Conservation (phyloP, 1,140 invertebrate species). For the Saccostrea cuccullata region DNA sequence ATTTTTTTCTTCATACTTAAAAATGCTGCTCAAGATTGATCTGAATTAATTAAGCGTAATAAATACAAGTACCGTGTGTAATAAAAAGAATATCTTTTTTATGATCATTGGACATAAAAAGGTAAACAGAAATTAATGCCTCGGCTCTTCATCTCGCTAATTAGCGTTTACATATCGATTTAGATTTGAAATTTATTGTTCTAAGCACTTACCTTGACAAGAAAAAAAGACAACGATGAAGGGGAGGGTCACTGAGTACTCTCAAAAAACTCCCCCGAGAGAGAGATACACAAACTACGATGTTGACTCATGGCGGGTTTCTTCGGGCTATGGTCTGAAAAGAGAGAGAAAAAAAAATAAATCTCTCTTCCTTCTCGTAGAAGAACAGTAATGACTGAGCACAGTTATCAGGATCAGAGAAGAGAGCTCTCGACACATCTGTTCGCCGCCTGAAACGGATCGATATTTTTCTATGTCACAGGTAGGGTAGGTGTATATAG, state of each 20-base stretch:
- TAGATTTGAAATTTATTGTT: constrained; percentile 29
- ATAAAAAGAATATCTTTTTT: no score
- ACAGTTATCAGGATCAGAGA: not conserved
- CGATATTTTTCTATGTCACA: constrained; percentile 4
- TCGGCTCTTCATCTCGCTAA: no score
- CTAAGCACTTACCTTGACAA: constrained; percentile 16
- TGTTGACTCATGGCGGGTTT: not conserved
- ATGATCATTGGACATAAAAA: no score
- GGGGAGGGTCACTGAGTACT: not conserved
- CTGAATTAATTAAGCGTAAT: no score
- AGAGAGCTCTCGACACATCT: not conserved
- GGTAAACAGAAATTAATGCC: no score
- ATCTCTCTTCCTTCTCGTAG: not conserved
- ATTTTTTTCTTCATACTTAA: no score
- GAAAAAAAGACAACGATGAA: not conserved
- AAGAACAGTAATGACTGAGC: not conserved
- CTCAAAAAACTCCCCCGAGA: not conserved
- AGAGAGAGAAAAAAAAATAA: not conserved
- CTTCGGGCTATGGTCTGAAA: not conserved
- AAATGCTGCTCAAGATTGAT: no score
- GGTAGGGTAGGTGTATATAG: not conserved
- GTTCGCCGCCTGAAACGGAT: not conserved
- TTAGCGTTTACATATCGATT: constrained; percentile 6
- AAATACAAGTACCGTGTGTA: no score
- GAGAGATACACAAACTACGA: not conserved